phyloP scores from a whole-genome alignment of 2,888 invertebrate species.

The Ashinkailepas kermadecensis region DNA sequence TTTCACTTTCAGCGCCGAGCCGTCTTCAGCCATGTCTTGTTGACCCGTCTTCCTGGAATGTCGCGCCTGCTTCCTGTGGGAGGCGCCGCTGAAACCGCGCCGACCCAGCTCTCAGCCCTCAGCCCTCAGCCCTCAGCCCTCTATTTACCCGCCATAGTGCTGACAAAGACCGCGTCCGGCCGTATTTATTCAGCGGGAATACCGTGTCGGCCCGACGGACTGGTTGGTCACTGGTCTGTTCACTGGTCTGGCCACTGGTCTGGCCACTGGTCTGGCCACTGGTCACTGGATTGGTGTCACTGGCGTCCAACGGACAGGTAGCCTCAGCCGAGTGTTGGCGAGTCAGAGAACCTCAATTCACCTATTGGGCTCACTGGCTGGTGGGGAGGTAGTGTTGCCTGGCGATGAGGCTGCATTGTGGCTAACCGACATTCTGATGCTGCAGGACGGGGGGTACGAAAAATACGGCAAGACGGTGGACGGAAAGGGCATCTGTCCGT shows the following conservation, averaged over 20 bases:
- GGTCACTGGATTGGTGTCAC: too few species aligned
- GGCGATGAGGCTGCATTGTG: not conserved
- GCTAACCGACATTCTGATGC: not conserved
- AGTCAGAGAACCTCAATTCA: too few species aligned
- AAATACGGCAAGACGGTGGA: conserved; percentile 27
- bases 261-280: too few species aligned
- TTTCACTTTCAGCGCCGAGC: not conserved
- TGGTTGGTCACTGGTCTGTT: too few species aligned
- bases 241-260: too few species aligned
- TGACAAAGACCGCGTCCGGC: not conserved
- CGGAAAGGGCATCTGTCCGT: conserved; percentile 42
- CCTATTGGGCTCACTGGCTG: too few species aligned
- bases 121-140: not conserved
- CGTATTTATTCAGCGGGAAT: not conserved
- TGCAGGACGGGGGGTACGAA: not conserved
- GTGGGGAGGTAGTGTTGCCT: too few species aligned
- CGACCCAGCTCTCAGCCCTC: not conserved
- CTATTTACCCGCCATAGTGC: not conserved
- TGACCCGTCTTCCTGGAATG: not conserved
- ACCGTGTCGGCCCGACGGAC: not conserved
- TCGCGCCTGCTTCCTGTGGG: not conserved
- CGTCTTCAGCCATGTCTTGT: not conserved
- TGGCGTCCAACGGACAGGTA: too few species aligned
- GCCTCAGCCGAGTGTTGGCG: too few species aligned
- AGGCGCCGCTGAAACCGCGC: not conserved